Percentiles rank a stretch among this genome's conserved stretches.
phyloP scores from a whole-genome alignment of 1,140 invertebrate species.

The Choristoneura fumiferana region DNA sequence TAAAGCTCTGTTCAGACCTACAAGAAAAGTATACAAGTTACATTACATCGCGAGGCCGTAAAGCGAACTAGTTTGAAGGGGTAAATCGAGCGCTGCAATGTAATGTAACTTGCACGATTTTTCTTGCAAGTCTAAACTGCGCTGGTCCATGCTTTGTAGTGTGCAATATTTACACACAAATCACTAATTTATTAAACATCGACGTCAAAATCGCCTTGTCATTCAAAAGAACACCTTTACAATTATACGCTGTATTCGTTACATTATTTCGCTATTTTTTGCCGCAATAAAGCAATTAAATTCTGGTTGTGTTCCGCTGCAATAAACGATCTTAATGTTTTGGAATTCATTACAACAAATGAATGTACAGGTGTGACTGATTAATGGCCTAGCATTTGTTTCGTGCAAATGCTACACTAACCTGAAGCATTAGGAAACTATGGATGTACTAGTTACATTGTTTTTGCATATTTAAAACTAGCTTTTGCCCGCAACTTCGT shows the following conservation, averaged over 20 bases:
- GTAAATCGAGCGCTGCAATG: no score
- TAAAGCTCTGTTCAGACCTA: no score
- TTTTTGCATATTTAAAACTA: no score
- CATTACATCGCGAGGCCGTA: no score
- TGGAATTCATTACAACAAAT: not conserved
- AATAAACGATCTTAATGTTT: not conserved
- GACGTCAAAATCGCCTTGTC: not conserved
- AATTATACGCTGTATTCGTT: not conserved
- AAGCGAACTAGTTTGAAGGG: no score
- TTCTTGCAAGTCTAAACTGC: no score
- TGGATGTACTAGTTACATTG: not conserved
- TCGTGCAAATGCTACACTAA: not conserved
- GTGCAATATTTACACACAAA: slow-evolving; percentile 1
- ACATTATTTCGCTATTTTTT: not conserved
- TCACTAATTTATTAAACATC: not conserved
- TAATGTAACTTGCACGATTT: no score
- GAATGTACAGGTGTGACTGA: not conserved
- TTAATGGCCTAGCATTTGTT: not conserved
- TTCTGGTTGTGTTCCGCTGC: not conserved
- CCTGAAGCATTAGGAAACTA: not conserved
- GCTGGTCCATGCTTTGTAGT: no score
- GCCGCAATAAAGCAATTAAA: slow-evolving; percentile 3
- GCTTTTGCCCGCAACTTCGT: no score
- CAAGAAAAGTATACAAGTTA: no score
- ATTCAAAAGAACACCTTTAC: slow-evolving; percentile 2